Base-by-base conservation (phyloP, 2,888 invertebrate species). In the Rotaria macrura region DNA sequence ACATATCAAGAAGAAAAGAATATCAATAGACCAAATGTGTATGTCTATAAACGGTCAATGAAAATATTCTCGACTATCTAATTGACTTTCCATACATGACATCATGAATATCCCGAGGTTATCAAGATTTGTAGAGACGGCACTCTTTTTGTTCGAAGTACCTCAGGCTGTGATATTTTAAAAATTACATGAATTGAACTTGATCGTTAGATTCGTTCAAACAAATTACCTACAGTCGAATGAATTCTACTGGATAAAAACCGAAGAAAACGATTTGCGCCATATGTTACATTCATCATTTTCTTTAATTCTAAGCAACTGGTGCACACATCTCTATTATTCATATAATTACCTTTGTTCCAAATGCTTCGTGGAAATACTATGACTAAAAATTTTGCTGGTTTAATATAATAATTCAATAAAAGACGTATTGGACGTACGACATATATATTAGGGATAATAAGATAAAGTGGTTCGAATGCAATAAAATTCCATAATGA, bases 351-450 rank as follows among this genome's bases (percentile, higher is more conserved):
- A 79, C 79, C 79, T 79, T n/a, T 79, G 9, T 43, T 40, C 79
- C 79, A 79, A n/a, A 43, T 79, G 43, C 43, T 79, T 79, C 43
- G 40, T n/a, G 40, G 43, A 12, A 79, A 25, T 79, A 79, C 20
- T 6, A 79, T 43, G 25, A 79, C 40, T 43, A 79, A 25, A 79
- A 79, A 43, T 79, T 79, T 79, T 1, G 43, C 43, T 25, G 79
- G 79, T 79, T 79, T 79, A 14, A 79, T 79, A 79, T 79, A 79
- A 79, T 43, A 79, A 43, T 43, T 79, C 10, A 79, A 79, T 79
- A 79, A 43, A 79, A 79, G 4, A 17, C 43, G 20, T 14, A 43
- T 25, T 14, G 79, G 79, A 43, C 79, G 79, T 14, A 79, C 12
- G n/a, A 79, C n/a, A 25, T 43, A 79, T 40, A 79, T 25, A 79